Evolutionary conservation across 1,140 invertebrate species (phyloP), one percentile per base, ranked within the genome.

Genomic region (Camponotus floridanus): DNA sequence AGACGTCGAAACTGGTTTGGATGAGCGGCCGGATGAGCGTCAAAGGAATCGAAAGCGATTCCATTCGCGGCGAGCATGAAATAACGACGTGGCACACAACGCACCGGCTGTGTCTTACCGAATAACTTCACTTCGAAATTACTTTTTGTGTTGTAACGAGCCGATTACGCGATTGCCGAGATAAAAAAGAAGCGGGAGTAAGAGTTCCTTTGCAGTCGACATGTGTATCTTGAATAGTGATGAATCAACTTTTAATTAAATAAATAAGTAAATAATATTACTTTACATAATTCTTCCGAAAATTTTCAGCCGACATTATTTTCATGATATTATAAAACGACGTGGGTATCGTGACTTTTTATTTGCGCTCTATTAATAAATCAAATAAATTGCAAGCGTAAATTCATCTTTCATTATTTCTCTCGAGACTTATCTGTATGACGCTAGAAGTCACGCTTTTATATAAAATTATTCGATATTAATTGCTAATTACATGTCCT

Each of bases 1-100:
- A 86, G 87, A 78, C 76, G 61, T 84, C 59, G 51, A 80, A 89
- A 89, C 88, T 86, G 87, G 87, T 89, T 89, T 78, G 70, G 74
- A 61, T 64, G 57, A 65, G 65, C 21, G 64, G 59, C 21, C 70
- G 71, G 45, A 21, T 51, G 15, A 51, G 48, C 87, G 61, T 74
- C 76, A 42, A 78, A 84, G 70, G 88, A 89, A 89, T 83, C 65
- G 78, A 89, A 78, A 89, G 85, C 86, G 70, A 88, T 55, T 65
- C 42, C 51, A 68, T 68, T 33, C 64, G 45, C 7, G 68, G 68
- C 26, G 67, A 71, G 79, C 39, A 68, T 74, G 55, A 83, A 83
- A 83, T 83, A 83, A 70, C 79, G 7, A 70, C 36, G 21, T 7
- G 7, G 36, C 42, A 4, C 45, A 48, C 45, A 48, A 48, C 33